These are phyloP conservation scores for Dryomyza anilis DNA, from an alignment of 2,888 invertebrate species.

Conservation along the genomic window DNA sequence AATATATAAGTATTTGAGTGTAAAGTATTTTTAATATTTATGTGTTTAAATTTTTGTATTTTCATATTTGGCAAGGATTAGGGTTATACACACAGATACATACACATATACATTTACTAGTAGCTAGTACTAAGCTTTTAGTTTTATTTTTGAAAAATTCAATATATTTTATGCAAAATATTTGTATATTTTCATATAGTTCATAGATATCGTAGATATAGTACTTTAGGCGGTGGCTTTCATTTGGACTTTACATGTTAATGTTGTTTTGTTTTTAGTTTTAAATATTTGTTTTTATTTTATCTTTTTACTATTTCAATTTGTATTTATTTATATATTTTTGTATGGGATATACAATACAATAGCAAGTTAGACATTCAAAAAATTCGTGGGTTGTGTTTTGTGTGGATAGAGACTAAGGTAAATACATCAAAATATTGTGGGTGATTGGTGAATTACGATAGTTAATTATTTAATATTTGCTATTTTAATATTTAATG, in stretches of 20 bases:
- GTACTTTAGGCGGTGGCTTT: constrained; percentile 54
- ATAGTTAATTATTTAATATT: neutral
- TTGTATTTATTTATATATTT: too few species aligned
- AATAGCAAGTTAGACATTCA: neutral
- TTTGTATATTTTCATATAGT: constrained; percentile 22
- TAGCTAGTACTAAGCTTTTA: constrained; percentile 42
- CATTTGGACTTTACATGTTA: constrained; percentile 55
- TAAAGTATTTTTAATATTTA: constrained; percentile 25
- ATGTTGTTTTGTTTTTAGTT: constrained; percentile 31
- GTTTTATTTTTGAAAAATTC: neutral
- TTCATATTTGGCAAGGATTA: constrained; percentile 13
- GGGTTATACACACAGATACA: constrained; percentile 33
- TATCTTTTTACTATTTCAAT: constrained; percentile 12
- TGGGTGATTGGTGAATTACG: neutral
- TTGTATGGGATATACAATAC: too few species aligned
- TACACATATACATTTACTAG: constrained; percentile 48
- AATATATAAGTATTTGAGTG: constrained; percentile 9
- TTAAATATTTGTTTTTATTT: constrained; percentile 19
- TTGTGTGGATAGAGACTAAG: neutral
- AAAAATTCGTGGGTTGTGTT: neutral
- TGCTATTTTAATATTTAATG: neutral
- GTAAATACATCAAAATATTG: neutral
- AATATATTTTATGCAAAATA: constrained; percentile 17
- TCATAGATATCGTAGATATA: constrained; percentile 35
- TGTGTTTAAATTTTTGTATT: neutral